Conservation (phyloP, 1,140 invertebrate genomes). For the Lanistes nyassanus region DNA sequence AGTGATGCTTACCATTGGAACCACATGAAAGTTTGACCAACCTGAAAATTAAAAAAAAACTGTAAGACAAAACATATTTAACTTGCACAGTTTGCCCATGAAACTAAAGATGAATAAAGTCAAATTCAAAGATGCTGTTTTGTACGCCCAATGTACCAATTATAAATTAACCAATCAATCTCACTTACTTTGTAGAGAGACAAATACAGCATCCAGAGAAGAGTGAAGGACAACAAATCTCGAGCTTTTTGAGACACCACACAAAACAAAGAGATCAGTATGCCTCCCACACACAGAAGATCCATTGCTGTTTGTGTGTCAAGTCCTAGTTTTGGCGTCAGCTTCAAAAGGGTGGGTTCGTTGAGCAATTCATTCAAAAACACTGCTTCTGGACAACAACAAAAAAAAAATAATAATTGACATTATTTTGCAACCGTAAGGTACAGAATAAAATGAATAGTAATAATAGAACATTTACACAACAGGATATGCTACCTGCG, state of each 20-base stretch:
- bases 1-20: constrained; percentile 77
- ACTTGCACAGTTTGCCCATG: neutral
- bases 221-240: constrained; percentile 69
- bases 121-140: neutral
- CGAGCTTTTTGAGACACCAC: constrained; percentile 53
- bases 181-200: constrained; percentile 77
- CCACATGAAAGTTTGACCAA: constrained; percentile 80
- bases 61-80: neutral
- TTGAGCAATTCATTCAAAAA: constrained; percentile 55
- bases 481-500: too few relatives aligned
- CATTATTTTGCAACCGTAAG: too few relatives aligned
- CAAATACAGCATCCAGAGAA: constrained; percentile 80
- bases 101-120: neutral
- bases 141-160: neutral
- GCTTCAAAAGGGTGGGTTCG: constrained; percentile 78
- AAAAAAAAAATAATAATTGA: neutral
- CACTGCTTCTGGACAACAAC: constrained; percentile 39
- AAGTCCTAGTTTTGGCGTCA: constrained; percentile 76
- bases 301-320: constrained; percentile 79
- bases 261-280: constrained; percentile 72
- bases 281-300: constrained; percentile 76
- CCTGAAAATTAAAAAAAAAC: constrained; percentile 47
- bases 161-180: neutral
- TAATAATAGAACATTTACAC: too few relatives aligned
- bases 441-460: too few relatives aligned